Conservation (phyloP, 2,113 vertebrate species). For the Bettongia penicillata region DNA sequence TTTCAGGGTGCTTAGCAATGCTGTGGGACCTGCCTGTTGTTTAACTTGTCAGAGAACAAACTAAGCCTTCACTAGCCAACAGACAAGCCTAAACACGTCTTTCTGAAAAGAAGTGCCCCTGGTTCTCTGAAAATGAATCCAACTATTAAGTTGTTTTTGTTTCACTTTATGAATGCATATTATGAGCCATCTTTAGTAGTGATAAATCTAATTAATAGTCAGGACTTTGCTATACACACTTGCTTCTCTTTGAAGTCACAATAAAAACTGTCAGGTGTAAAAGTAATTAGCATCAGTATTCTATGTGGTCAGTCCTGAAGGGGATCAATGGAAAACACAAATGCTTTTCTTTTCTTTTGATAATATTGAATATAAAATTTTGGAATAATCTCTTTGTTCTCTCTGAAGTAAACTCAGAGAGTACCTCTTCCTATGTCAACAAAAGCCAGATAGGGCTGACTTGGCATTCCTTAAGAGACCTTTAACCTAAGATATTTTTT, state of each 20-base stretch:
- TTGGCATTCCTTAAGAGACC: too few species aligned
- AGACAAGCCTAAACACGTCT: slow-evolving; percentile 77
- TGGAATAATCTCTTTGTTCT: too few species aligned
- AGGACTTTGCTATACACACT: not conserved
- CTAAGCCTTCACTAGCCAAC: not conserved
- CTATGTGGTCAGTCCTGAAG: not conserved
- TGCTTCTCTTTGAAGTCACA: not conserved
- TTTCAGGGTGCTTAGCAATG: slow-evolving; percentile 5
- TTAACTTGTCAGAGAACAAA: slow-evolving; percentile 52
- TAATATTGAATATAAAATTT: too few species aligned
- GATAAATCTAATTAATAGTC: not conserved
- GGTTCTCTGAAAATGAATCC: not conserved
- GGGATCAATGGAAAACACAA: not conserved
- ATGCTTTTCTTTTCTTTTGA: not conserved
- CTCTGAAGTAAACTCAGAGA: too few species aligned
- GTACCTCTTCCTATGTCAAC: too few species aligned
- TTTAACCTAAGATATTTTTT: too few species aligned
- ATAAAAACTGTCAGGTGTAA: not conserved
- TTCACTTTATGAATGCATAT: not conserved
- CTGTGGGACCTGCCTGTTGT: slow-evolving; percentile 51
- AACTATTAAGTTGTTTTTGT: slow-evolving; percentile 5
- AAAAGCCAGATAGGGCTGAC: too few species aligned
- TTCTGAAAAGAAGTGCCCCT: slow-evolving; percentile 5
- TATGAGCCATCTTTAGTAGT: not conserved
- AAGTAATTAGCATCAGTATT: not conserved